phyloP scores from a whole-genome alignment of 2,797 vertebrate species.

The Chiroxiphia lanceolata region DNA sequence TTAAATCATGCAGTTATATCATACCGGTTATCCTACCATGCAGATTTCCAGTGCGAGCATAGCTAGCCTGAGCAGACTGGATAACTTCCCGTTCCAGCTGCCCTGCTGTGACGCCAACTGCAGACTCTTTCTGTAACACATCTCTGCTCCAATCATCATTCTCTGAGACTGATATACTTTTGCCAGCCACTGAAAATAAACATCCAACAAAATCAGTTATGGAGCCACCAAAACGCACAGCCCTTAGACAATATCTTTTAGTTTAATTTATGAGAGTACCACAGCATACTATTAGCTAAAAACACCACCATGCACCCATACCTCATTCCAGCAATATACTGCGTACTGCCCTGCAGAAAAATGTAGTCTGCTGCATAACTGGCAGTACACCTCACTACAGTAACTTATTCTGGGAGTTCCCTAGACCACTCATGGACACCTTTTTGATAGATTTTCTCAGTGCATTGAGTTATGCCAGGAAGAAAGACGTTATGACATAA shows the following conservation, averaged over 20 bases:
- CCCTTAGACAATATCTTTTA: background rate
- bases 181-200: constrained; percentile 88
- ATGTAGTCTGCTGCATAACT: background rate
- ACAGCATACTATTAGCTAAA: background rate
- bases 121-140: constrained; percentile 92
- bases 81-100: constrained; percentile 83
- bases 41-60: constrained; percentile 85
- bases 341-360: background rate
- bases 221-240: background rate
- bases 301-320: background rate
- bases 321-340: background rate
- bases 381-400: background rate
- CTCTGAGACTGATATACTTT: constrained; percentile 88
- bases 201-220: background rate
- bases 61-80: constrained; percentile 87
- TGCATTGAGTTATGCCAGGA: background rate
- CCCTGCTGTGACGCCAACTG: constrained; percentile 91
- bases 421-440: background rate
- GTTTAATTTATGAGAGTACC: background rate
- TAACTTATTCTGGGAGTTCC: background rate
- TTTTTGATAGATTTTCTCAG: background rate
- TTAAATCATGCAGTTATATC: background rate
- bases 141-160: constrained; percentile 89
- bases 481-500: background rate
- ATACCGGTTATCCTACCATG: constrained; percentile 80